Percentiles rank a stretch among this genome's conserved stretches.
Evolutionary conservation across 1,140 invertebrate genomes (phyloP).

Genomic region (Sipha flava): DNA sequence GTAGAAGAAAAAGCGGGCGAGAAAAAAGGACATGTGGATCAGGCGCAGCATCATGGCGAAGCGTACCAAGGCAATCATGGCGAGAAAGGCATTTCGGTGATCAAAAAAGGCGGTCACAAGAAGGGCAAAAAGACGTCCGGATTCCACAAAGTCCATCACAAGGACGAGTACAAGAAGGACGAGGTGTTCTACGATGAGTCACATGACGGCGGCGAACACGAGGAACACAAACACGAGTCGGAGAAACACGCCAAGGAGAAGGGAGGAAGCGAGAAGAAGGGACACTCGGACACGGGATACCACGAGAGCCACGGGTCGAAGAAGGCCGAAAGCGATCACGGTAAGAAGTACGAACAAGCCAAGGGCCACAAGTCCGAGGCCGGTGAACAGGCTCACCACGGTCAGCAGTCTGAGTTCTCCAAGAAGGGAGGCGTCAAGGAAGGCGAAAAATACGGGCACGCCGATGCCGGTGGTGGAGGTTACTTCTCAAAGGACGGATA

Average conservation of each 20-base stretch:
- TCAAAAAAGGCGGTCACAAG: slow-evolving; percentile 49
- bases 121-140: slow-evolving; percentile 57
- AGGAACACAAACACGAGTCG: slow-evolving; percentile 45
- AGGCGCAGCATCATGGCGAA: slow-evolving; percentile 43
- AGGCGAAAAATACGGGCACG: slow-evolving; percentile 39
- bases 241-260: slow-evolving; percentile 37
- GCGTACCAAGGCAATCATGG: slow-evolving; percentile 44
- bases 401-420: slow-evolving; percentile 34
- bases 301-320: slow-evolving; percentile 36
- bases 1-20: slow-evolving; percentile 38
- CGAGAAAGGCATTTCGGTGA: slow-evolving; percentile 35
- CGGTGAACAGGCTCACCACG: slow-evolving; percentile 36
- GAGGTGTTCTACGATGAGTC: slow-evolving; percentile 58
- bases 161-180: slow-evolving; percentile 57
- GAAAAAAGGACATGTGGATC: slow-evolving; percentile 40
- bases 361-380: slow-evolving; percentile 37
- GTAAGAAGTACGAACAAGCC: slow-evolving; percentile 37
- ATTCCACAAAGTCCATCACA: slow-evolving; percentile 56
- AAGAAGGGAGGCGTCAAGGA: slow-evolving; percentile 38
- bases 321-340: slow-evolving; percentile 37
- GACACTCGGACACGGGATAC: slow-evolving; percentile 37
- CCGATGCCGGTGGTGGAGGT: slow-evolving; percentile 32
- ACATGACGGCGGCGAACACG: slow-evolving; percentile 53
- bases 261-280: slow-evolving; percentile 38
- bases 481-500: slow-evolving; percentile 26